Percentiles rank a stretch among this genome's conserved stretches.
phyloP scores from a whole-genome alignment of 2,888 invertebrate species.

The Magallana nippona region DNA sequence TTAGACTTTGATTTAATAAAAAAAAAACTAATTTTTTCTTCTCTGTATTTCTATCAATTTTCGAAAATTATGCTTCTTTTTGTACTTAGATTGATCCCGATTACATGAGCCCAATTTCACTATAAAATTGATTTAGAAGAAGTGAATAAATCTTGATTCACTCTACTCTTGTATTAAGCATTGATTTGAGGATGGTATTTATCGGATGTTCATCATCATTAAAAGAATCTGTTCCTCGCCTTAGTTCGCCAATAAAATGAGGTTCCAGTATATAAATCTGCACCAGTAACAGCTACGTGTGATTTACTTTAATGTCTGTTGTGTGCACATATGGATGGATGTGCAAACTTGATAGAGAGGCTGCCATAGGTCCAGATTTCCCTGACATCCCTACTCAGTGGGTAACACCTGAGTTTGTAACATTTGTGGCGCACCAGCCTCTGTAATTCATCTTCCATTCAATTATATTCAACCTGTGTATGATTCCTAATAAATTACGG shows the following conservation, averaged over 20 bases:
- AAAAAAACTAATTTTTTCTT: no score
- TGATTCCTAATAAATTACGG: no score
- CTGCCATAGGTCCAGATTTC: background rate
- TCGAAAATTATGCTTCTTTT: no score
- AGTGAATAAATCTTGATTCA: no score
- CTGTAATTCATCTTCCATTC: background rate
- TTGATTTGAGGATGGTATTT: no score
- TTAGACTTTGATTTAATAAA: no score
- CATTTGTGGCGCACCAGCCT: background rate
- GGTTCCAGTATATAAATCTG: background rate
- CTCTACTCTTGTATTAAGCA: no score
- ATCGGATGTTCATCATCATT: no score
- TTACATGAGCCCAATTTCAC: no score
- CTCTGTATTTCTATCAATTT: no score
- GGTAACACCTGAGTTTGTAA: slow-evolving; percentile 12
- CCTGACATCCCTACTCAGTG: background rate
- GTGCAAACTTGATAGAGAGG: background rate
- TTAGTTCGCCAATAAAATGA: background rate
- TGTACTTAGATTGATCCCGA: no score
- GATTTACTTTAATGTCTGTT: slow-evolving; percentile 14
- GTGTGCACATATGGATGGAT: slow-evolving; percentile 14
- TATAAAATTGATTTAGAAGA: no score
- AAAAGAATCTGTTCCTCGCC: background rate
- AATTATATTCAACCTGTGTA: background rate
- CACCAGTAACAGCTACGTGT: slow-evolving; percentile 6